phyloP scores from a whole-genome alignment of 2,797 vertebrate species.

The Rhyacichthys aspro region DNA sequence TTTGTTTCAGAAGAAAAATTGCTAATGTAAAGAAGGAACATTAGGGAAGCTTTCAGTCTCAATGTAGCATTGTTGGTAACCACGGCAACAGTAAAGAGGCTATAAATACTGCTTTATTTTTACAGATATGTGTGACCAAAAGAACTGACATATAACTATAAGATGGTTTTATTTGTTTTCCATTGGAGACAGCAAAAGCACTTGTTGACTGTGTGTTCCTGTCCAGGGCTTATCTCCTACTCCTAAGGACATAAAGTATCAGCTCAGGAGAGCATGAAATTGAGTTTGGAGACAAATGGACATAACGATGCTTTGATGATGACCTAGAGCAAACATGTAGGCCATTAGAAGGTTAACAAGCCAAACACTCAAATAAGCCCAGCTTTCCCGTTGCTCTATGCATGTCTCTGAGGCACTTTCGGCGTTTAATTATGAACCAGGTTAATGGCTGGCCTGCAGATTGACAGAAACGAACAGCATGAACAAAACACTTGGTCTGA shows the following conservation, averaged over 20 bases:
- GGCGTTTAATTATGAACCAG: conserved; percentile 58
- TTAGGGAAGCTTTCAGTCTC: conserved; percentile 14
- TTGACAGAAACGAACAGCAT: conserved; percentile 24
- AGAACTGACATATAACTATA: background rate
- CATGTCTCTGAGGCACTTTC: conserved; percentile 27
- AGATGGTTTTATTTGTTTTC: background rate
- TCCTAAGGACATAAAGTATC: conserved; percentile 56
- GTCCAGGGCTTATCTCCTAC: conserved; percentile 24
- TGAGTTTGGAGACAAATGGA: conserved; percentile 69
- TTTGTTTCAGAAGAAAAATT: background rate
- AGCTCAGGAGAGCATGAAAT: conserved; percentile 76
- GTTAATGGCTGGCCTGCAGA: conserved; percentile 48
- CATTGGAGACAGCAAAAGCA: background rate
- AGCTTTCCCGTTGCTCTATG: conserved; percentile 36
- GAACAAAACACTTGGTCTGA: conserved; percentile 11
- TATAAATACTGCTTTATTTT: background rate
- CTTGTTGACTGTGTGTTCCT: conserved; percentile 24
- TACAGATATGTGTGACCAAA: background rate
- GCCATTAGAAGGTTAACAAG: conserved; percentile 74
- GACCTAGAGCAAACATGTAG: conserved; percentile 67
- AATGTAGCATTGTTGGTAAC: conserved; percentile 26
- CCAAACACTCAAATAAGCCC: conserved; percentile 63
- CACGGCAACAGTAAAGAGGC: conserved; percentile 18
- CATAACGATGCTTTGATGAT: conserved; percentile 63
- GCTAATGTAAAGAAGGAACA: conserved; percentile 21